phyloP scores from a whole-genome alignment of 1,140 invertebrate species.

The Maniola jurtina region DNA sequence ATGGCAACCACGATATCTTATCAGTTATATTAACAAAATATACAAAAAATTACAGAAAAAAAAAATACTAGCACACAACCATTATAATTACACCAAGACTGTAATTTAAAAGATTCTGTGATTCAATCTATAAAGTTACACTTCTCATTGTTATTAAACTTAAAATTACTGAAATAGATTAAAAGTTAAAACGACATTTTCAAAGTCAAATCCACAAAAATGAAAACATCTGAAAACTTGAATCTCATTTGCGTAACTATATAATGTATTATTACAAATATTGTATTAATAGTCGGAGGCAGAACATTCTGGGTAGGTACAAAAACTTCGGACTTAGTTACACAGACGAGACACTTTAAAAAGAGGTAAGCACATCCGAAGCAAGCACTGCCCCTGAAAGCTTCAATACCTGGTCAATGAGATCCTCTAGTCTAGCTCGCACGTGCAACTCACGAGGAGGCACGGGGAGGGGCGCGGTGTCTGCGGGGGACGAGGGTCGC shows the following conservation, averaged over 20 bases:
- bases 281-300: not conserved
- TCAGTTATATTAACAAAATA: not conserved
- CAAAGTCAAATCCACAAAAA: too few species aligned
- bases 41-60: not conserved
- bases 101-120: too few species aligned
- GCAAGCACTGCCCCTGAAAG: slow-evolving; percentile 41
- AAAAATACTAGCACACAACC: not conserved
- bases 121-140: too few species aligned
- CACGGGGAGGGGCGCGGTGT: slow-evolving; percentile 88
- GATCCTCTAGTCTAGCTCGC: slow-evolving; percentile 90
- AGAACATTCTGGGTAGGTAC: not conserved
- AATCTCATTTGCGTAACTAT: too few species aligned
- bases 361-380: slow-evolving; percentile 44
- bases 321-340: not conserved
- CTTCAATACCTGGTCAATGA: slow-evolving; percentile 91
- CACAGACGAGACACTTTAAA: slow-evolving; percentile 14
- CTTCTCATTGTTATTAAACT: too few species aligned
- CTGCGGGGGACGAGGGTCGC: slow-evolving; percentile 91
- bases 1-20: not conserved
- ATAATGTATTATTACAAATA: not conserved
- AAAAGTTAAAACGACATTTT: too few species aligned
- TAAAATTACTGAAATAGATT: not conserved
- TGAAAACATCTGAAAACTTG: too few species aligned
- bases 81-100: too few species aligned
- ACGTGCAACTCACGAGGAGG: slow-evolving; percentile 91